A percentile compares a stretch with the other conserved stretches of the same genome.
These are phyloP conservation scores for Phlogophora meticulosa DNA, from an alignment of 2,888 invertebrate genomes.

Conservation along the genomic window DNA sequence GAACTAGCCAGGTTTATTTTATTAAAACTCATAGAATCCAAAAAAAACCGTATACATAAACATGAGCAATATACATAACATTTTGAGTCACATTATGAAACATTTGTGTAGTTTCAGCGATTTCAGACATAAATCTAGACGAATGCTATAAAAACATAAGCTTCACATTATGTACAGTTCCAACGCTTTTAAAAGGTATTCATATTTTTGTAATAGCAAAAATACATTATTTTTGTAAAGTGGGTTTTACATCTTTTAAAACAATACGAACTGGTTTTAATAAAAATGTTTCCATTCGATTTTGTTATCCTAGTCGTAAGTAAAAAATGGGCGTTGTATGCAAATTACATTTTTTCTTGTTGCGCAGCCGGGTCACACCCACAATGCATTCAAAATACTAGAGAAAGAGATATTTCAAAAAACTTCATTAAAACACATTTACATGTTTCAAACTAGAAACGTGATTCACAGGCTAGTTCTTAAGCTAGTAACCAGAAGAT, in stretches of 20 bases:
- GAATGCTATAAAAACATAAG: conserved; percentile 37
- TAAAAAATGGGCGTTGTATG: not conserved
- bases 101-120: conserved; percentile 38
- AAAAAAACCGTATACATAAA: not conserved
- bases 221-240: conserved; percentile 25
- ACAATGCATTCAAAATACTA: too few relatives aligned
- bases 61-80: not conserved
- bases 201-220: conserved; percentile 25
- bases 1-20: not conserved
- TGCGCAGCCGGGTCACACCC: not conserved
- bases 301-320: not conserved
- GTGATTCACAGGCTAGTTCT: too few relatives aligned
- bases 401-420: too few relatives aligned
- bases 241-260: conserved; percentile 25
- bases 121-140: conserved; percentile 44
- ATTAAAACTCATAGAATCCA: not conserved
- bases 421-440: too few relatives aligned
- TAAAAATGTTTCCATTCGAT: conserved; percentile 19
- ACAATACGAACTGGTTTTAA: conserved; percentile 20
- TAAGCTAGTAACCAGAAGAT: too few relatives aligned
- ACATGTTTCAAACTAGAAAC: too few relatives aligned
- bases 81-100: conserved; percentile 17
- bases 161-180: conserved; percentile 42
- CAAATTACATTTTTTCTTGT: not conserved
- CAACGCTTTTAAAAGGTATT: conserved; percentile 26